Evolutionary conservation across 2,113 vertebrate species (phyloP).

Genomic region (Balaeniceps rex): DNA sequence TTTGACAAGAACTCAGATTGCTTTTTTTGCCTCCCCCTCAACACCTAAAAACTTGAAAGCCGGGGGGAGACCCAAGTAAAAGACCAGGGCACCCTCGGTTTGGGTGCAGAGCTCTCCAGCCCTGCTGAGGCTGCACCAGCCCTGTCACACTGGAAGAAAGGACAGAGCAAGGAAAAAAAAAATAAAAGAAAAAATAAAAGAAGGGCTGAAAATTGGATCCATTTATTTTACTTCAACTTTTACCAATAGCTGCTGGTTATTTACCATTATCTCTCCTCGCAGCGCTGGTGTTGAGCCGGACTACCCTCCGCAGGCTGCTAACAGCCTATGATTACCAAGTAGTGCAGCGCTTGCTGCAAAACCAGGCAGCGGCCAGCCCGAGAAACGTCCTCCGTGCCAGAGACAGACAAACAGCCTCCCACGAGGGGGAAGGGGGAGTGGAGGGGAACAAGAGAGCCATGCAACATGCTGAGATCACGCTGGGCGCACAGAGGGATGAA

Average conservation of each 20-base stretch:
- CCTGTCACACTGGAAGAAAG: background rate
- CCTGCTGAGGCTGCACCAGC: background rate
- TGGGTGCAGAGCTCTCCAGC: background rate
- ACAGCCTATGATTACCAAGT: slow-evolving; percentile 3
- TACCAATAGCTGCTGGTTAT: slow-evolving; percentile 43
- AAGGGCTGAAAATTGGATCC: background rate
- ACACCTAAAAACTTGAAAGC: background rate
- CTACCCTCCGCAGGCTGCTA: background rate
- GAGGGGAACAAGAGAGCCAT: background rate
- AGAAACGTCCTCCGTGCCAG: background rate
- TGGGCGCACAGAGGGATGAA: background rate
- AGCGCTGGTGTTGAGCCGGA: background rate
- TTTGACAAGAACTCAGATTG: background rate
- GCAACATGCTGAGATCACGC: rapidly evolving
- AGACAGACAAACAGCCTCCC: background rate
- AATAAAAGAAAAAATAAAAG: background rate
- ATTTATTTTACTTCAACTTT: slow-evolving; percentile 20
- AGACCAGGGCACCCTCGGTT: background rate
- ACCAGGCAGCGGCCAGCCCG: background rate
- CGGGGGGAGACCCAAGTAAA: background rate
- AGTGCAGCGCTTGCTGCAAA: background rate
- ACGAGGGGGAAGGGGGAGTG: background rate
- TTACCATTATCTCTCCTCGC: slow-evolving; percentile 35
- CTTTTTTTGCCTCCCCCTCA: background rate
- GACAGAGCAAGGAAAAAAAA: background rate